These are phyloP conservation scores for Aplodontia rufa DNA, from an alignment of 2,113 vertebrate genomes.

Conservation along the genomic window DNA sequence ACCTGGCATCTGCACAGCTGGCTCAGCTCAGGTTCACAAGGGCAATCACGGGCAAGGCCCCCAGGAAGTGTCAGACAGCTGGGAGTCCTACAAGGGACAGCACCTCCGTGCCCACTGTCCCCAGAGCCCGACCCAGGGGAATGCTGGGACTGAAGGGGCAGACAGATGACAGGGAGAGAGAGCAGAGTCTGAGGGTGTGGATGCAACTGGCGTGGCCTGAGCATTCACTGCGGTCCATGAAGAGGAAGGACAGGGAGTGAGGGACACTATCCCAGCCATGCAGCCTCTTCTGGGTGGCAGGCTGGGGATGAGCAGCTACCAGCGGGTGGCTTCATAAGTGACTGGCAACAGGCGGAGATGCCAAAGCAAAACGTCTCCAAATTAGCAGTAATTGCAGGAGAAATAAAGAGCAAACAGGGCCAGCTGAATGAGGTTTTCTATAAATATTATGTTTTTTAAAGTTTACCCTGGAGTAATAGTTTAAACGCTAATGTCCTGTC, in stretches of 20 bases:
- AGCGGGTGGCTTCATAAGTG: not conserved
- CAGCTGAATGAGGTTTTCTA: conserved; percentile 70
- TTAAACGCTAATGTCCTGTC: conserved; percentile 73
- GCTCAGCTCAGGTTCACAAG: not conserved
- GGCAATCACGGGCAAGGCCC: fast-evolving
- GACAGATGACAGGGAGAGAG: not conserved
- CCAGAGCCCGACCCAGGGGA: not conserved
- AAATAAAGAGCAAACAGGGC: conserved; percentile 68
- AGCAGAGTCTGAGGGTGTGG: not conserved
- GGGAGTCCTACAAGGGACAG: not conserved
- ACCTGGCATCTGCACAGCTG: not conserved
- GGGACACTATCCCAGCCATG: not conserved
- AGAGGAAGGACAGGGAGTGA: not conserved
- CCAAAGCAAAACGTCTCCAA: conserved; percentile 63
- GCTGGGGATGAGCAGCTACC: not conserved
- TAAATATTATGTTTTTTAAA: conserved; percentile 81
- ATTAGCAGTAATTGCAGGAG: conserved; percentile 71
- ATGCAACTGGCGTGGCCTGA: fast-evolving
- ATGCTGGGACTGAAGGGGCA: too few relatives aligned
- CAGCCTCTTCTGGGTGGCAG: not conserved
- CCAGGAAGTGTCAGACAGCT: not conserved
- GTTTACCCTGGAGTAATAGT: conserved; percentile 79
- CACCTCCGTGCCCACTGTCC: fast-evolving
- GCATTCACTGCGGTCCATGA: fast-evolving
- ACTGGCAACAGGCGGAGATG: conserved; percentile 49